These are phyloP conservation scores for Rhinoraja longicauda DNA, from an alignment of 2,797 vertebrate genomes.

Conservation along the genomic window DNA sequence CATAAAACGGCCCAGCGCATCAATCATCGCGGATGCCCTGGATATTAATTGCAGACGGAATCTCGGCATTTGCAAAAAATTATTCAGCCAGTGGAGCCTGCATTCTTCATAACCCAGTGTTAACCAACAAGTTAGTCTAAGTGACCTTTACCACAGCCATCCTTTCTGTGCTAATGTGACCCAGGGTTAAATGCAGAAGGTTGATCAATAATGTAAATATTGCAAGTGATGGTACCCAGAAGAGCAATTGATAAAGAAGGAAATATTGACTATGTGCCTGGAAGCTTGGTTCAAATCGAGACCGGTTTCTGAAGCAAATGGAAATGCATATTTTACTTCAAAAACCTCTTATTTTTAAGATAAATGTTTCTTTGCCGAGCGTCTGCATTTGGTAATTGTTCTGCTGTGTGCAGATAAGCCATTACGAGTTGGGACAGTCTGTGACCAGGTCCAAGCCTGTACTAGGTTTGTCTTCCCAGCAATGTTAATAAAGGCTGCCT, in stretches of 20 bases:
- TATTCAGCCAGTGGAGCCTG: neutral
- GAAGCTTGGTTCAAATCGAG: neutral
- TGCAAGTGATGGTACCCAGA: neutral
- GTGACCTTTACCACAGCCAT: neutral
- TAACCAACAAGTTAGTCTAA: neutral
- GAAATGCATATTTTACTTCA: neutral
- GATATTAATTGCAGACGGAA: neutral
- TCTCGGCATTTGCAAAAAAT: neutral
- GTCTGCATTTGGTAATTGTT: neutral
- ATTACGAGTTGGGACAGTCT: neutral
- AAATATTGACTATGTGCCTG: neutral
- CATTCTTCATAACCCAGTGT: neutral
- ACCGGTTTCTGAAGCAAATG: neutral
- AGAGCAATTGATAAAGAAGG: conserved; percentile 24
- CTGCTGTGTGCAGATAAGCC: neutral
- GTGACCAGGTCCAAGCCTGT: neutral
- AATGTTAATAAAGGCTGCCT: neutral
- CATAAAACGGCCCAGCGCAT: neutral
- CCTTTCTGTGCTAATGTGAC: neutral
- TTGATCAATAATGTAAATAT: conserved; percentile 16
- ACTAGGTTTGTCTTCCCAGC: neutral
- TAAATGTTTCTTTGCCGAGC: neutral
- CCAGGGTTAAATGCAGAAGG: neutral
- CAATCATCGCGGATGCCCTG: neutral
- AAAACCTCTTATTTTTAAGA: neutral